Conservation (phyloP, 2,888 invertebrate species). For the Drosophila pseudotalamancana region DNA sequence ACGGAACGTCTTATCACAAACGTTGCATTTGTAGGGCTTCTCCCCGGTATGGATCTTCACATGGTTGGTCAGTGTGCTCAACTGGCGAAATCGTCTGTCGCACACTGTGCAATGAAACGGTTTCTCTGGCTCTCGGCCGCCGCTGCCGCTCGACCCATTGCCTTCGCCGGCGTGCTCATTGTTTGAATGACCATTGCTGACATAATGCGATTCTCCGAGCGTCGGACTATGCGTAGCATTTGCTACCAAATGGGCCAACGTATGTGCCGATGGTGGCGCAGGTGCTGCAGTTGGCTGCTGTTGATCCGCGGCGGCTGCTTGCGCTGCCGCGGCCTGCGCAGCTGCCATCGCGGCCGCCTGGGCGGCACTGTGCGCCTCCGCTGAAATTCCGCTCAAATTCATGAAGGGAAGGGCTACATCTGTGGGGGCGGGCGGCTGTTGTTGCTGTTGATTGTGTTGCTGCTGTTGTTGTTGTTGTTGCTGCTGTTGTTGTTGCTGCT, state of each 20-base stretch:
- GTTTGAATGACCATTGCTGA: constrained; percentile 66
- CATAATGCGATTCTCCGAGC: constrained; percentile 67
- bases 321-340: constrained; percentile 82
- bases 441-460: constrained; percentile 38
- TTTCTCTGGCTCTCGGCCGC: constrained; percentile 80
- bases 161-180: constrained; percentile 59
- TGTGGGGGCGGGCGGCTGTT: constrained; percentile 78
- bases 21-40: constrained; percentile 84
- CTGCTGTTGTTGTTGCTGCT: constrained; percentile 56
- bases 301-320: constrained; percentile 81
- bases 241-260: constrained; percentile 77
- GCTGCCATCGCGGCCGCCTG: constrained; percentile 84
- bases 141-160: constrained; percentile 62
- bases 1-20: constrained; percentile 85
- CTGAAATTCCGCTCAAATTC: constrained; percentile 79
- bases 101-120: constrained; percentile 85
- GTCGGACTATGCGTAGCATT: constrained; percentile 79
- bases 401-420: constrained; percentile 83
- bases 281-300: constrained; percentile 52
- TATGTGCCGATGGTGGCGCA: constrained; percentile 61
- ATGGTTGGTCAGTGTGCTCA: constrained; percentile 84
- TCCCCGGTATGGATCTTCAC: constrained; percentile 84
- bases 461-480: constrained; percentile 67
- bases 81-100: constrained; percentile 84
- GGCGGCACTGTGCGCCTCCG: constrained; percentile 82